These are phyloP conservation scores for Astyanax mexicanus DNA, from an alignment of 2,797 vertebrate genomes.

Conservation along the genomic window DNA sequence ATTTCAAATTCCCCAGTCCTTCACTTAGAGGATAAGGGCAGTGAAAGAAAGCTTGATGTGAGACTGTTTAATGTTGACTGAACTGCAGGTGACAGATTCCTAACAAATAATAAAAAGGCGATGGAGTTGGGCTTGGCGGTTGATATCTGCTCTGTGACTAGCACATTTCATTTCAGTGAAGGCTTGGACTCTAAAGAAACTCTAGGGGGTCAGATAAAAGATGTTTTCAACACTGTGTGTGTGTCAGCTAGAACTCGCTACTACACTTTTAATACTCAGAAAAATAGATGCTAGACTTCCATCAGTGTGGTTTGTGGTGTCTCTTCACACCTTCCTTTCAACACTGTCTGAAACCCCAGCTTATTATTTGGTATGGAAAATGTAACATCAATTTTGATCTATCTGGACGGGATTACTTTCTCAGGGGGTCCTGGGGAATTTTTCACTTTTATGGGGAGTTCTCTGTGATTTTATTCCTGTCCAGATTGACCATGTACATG, in stretches of 20 bases:
- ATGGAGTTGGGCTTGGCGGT: constrained; percentile 17
- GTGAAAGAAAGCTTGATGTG: constrained; percentile 11
- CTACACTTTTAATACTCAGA: constrained; percentile 9
- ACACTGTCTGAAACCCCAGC: not conserved
- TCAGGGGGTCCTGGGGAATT: too few relatives aligned
- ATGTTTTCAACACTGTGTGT: constrained; percentile 27
- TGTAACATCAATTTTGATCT: not conserved
- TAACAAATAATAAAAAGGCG: constrained; percentile 6
- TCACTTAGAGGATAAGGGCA: not conserved
- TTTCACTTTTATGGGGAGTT: too few relatives aligned
- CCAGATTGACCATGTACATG: too few relatives aligned
- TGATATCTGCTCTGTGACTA: constrained; percentile 33
- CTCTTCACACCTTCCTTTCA: constrained; percentile 5
- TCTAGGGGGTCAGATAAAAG: constrained; percentile 23
- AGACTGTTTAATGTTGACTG: constrained; percentile 30
- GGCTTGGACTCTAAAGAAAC: constrained; percentile 3
- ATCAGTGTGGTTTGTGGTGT: constrained; percentile 8
- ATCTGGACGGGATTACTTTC: too few relatives aligned
- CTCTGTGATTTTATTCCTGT: too few relatives aligned
- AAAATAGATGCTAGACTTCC: constrained; percentile 20
- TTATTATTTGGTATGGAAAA: not conserved
- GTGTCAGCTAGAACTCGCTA: constrained; percentile 2
- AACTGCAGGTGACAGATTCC: constrained; percentile 10
- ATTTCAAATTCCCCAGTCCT: constrained; percentile 16
- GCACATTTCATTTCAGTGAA: constrained; percentile 9